Percentiles rank a stretch among this genome's conserved stretches.
Conservation (phyloP, 2,113 vertebrate genomes). For the Thamnaconus septentrionalis region DNA sequence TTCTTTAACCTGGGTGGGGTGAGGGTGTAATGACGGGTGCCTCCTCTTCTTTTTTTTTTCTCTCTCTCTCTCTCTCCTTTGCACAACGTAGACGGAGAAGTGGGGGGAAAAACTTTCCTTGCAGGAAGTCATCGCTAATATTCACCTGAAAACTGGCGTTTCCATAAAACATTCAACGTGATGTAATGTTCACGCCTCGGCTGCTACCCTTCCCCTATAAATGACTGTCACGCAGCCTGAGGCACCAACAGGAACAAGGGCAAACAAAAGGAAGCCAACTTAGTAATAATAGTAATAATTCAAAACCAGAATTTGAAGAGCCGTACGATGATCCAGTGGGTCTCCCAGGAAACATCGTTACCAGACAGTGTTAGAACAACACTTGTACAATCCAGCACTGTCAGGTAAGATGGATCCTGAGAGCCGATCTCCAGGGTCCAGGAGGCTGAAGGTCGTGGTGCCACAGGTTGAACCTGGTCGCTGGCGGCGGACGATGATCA, state of each 20-base stretch:
- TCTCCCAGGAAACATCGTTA: slow-evolving; percentile 99
- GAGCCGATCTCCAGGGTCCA: slow-evolving; percentile 69
- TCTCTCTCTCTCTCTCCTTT: too few species aligned
- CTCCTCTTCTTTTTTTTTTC: too few species aligned
- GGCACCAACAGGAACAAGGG: not conserved
- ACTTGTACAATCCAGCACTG: slow-evolving; percentile 95
- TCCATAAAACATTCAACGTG: slow-evolving; percentile 13
- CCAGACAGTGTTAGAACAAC: slow-evolving; percentile 99
- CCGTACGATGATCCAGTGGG: slow-evolving; percentile 42
- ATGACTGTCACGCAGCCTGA: not conserved
- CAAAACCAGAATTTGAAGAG: not conserved
- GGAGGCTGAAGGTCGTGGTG: too few species aligned
- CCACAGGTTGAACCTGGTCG: slow-evolving; percentile 8
- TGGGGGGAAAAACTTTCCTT: too few species aligned
- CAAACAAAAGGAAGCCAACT: slow-evolving; percentile 23
- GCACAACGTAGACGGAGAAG: too few species aligned
- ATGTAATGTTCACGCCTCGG: too few species aligned
- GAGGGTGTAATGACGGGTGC: slow-evolving; percentile 37
- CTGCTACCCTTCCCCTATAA: too few species aligned
- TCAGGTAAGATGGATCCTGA: slow-evolving; percentile 97
- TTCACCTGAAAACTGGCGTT: too few species aligned
- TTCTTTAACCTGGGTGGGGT: slow-evolving; percentile 77
- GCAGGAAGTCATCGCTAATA: too few species aligned
- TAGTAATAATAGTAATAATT: slow-evolving; percentile 1
- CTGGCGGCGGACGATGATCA: slow-evolving; percentile 78